A percentile compares a stretch with the other conserved stretches of the same genome.
phyloP scores from a whole-genome alignment of 2,797 vertebrate species.

The Capromys pilorides region DNA sequence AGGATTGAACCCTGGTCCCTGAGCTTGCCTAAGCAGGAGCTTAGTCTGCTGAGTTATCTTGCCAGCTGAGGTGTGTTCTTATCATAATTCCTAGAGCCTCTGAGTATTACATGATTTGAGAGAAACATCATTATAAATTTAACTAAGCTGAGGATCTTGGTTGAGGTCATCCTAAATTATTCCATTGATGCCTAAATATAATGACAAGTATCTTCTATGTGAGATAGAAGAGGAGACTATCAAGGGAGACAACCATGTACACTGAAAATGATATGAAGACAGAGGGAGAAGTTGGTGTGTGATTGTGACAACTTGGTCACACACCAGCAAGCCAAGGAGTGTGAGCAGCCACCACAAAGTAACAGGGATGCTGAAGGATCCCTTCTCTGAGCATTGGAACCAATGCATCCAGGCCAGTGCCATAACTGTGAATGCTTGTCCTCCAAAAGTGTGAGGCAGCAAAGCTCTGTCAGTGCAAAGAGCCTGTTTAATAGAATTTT shows the following conservation, averaged over 20 bases:
- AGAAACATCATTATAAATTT: background rate
- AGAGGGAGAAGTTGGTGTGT: background rate
- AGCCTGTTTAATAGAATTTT: background rate
- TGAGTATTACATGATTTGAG: background rate
- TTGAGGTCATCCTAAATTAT: background rate
- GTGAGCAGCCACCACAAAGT: fast-evolving
- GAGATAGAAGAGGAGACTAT: background rate
- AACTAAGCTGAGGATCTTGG: background rate
- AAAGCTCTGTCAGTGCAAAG: background rate
- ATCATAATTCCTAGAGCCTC: background rate
- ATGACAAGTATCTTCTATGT: background rate
- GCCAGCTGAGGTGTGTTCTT: background rate
- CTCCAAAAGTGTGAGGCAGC: background rate
- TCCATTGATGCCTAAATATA: background rate
- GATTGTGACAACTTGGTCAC: background rate
- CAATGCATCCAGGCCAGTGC: background rate
- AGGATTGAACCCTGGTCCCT: too few species aligned
- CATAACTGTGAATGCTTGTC: background rate
- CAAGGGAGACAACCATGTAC: background rate
- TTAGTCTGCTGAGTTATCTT: too few species aligned
- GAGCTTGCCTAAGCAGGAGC: too few species aligned
- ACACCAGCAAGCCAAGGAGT: background rate
- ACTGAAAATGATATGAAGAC: background rate
- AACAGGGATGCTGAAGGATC: background rate
- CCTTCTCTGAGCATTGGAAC: background rate